Percentiles rank a stretch among this genome's conserved stretches.
phyloP scores from a whole-genome alignment of 2,113 vertebrate genomes.

The Willisornis vidua region DNA sequence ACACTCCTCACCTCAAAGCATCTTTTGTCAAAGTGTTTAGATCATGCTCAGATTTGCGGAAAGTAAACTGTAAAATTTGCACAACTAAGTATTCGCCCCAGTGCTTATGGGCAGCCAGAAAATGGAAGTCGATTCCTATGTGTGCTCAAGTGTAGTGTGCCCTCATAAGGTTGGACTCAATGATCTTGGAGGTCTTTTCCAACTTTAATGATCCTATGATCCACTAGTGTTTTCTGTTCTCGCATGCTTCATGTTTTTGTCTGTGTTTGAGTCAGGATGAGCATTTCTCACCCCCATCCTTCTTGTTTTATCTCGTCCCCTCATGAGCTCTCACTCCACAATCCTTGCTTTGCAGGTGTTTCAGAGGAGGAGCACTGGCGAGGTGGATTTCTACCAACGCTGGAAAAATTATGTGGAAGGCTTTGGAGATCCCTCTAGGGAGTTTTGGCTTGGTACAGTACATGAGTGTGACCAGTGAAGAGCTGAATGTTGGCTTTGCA shows the following conservation, averaged over 20 bases:
- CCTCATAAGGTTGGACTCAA: neutral
- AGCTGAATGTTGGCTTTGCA: neutral
- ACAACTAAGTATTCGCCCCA: neutral
- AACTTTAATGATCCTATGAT: neutral
- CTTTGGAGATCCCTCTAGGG: slow-evolving; percentile 86
- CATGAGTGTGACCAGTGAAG: neutral
- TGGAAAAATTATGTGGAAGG: slow-evolving; percentile 88
- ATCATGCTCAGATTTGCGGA: neutral
- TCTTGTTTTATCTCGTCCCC: neutral
- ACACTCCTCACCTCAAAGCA: too few relatives aligned
- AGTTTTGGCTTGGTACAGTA: slow-evolving; percentile 89
- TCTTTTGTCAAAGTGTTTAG: neutral
- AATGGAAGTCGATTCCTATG: neutral
- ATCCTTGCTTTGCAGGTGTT: slow-evolving; percentile 76
- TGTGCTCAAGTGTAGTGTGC: neutral
- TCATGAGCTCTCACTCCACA: neutral
- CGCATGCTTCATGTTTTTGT: neutral
- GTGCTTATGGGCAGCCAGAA: neutral
- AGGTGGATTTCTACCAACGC: slow-evolving; percentile 88
- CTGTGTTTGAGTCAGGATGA: rapidly evolving
- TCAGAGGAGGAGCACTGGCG: slow-evolving; percentile 83
- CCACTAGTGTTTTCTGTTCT: neutral
- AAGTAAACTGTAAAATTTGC: neutral
- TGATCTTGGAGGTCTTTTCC: neutral
- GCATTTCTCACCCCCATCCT: neutral